A percentile compares a stretch with the other conserved stretches of the same genome.
phyloP scores from a whole-genome alignment of 2,797 vertebrate species.

The Ammospiza maritima region DNA sequence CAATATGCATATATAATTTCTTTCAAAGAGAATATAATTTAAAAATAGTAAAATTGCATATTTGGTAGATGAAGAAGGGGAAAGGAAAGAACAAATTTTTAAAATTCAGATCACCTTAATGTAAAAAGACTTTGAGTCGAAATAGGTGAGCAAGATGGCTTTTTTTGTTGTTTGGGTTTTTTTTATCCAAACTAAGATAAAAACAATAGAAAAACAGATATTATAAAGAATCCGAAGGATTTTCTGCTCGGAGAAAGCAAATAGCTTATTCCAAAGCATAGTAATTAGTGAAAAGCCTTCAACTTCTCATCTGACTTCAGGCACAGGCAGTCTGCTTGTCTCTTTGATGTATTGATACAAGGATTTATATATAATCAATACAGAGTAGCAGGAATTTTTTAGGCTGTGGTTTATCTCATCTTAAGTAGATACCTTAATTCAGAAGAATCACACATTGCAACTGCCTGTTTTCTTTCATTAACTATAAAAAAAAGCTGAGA shows the following conservation, averaged over 20 bases:
- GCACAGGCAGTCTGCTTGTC: not conserved
- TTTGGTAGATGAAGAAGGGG: not conserved
- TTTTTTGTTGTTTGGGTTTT: not conserved
- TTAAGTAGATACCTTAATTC: not conserved
- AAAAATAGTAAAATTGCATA: not conserved
- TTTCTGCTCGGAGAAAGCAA: not conserved
- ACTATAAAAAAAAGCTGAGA: not conserved
- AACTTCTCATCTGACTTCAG: not conserved
- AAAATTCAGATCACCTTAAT: not conserved
- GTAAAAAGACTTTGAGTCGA: not conserved
- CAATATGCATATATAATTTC: not conserved
- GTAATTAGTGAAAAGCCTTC: not conserved
- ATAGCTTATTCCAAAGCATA: not conserved
- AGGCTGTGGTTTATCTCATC: not conserved
- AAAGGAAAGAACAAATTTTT: not conserved
- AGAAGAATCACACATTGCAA: not conserved
- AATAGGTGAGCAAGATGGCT: not conserved
- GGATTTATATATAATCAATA: conserved; percentile 22
- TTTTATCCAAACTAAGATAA: not conserved
- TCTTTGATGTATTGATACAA: not conserved
- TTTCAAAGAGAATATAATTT: not conserved
- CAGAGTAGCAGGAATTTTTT: not conserved
- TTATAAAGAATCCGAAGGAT: not conserved
- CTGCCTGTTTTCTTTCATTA: not conserved
- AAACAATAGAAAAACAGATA: not conserved